phyloP scores from a whole-genome alignment of 2,797 vertebrate genomes.

The Phalanger gymnotis region DNA sequence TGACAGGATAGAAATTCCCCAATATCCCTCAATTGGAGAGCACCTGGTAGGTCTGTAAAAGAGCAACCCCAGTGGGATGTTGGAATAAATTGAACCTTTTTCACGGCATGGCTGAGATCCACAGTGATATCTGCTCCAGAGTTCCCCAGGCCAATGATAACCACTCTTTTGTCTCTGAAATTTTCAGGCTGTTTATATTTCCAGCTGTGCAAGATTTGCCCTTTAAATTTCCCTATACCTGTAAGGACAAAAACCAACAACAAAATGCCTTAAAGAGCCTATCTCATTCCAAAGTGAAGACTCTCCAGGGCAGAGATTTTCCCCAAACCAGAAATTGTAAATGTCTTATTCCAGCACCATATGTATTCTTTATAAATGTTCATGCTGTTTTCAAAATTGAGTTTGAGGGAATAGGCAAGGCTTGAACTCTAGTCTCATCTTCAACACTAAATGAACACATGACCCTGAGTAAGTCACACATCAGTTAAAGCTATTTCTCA shows the following conservation, averaged over 20 bases:
- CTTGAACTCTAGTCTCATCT: neutral
- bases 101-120: conserved; percentile 87
- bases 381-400: neutral
- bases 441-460: neutral
- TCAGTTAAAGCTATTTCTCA: neutral
- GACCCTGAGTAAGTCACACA: neutral
- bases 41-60: neutral
- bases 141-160: conserved; percentile 89
- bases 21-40: neutral
- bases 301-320: neutral
- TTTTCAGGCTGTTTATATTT: conserved; percentile 86
- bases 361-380: neutral
- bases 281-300: neutral
- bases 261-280: neutral
- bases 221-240: conserved; percentile 87
- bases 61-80: neutral
- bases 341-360: neutral
- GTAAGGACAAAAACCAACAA: neutral
- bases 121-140: conserved; percentile 89
- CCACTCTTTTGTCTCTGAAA: conserved; percentile 85
- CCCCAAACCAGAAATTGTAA: neutral
- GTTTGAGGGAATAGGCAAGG: neutral
- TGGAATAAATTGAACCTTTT: conserved; percentile 81
- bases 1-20: neutral
- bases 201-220: conserved; percentile 86